Evolutionary conservation across 2,797 vertebrate species (phyloP).

Genomic region (Borostomias antarcticus): DNA sequence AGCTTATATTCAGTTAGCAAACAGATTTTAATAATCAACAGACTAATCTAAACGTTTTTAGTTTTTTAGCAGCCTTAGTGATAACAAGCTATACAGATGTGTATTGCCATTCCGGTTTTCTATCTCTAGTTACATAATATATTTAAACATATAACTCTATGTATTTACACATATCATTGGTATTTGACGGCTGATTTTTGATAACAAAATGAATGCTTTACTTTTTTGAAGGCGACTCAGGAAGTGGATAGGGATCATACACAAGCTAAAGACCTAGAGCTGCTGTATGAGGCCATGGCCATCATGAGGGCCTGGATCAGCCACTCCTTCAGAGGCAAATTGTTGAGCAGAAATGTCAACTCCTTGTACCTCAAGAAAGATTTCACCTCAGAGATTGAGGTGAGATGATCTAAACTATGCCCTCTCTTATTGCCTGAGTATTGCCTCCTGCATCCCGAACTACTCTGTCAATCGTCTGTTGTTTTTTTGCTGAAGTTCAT

Average conservation of each 20-base stretch:
- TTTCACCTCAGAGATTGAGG: conserved; percentile 60
- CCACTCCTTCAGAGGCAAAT: conserved; percentile 31
- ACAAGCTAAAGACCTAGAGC: conserved; percentile 23
- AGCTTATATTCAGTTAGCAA: too few species aligned
- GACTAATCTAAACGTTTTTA: too few species aligned
- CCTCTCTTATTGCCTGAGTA: too few species aligned
- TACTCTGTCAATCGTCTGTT: not conserved
- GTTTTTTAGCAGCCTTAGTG: too few species aligned
- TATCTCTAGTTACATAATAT: too few species aligned
- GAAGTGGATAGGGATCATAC: not conserved
- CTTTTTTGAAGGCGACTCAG: conserved; percentile 22
- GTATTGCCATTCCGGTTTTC: too few species aligned
- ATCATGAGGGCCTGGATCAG: conserved; percentile 71
- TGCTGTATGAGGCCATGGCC: conserved; percentile 31
- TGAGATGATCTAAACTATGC: conserved; percentile 49
- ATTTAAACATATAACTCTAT: not conserved
- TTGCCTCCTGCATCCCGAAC: too few species aligned
- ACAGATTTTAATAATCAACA: too few species aligned
- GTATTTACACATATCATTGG: not conserved
- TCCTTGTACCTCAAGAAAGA: not conserved
- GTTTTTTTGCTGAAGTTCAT: too few species aligned
- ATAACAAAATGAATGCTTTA: not conserved
- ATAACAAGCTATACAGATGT: too few species aligned
- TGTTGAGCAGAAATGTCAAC: not conserved
- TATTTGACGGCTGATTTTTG: not conserved